Percentiles rank a stretch among this genome's conserved stretches.
Conservation (phyloP, 2,797 vertebrate species). For the Clarias laeviceps region DNA sequence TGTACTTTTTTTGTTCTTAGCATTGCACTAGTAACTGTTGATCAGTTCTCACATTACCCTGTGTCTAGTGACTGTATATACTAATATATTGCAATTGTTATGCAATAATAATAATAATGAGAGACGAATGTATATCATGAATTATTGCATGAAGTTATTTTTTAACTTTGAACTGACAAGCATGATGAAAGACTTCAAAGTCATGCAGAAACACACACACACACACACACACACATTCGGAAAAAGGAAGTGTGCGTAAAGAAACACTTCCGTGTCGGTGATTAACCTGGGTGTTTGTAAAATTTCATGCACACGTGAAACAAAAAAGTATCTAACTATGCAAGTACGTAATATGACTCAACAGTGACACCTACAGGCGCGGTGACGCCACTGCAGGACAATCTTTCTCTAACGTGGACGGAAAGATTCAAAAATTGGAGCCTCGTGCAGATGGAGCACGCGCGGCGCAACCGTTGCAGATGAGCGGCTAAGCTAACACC, state of each 20-base stretch:
- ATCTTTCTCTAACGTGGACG: conserved; percentile 12
- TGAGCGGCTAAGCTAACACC: not conserved
- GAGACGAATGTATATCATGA: not conserved
- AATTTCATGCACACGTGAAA: not conserved
- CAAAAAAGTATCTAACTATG: not conserved
- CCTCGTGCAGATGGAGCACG: conserved; percentile 33
- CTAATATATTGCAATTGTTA: not conserved
- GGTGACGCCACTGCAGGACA: not conserved
- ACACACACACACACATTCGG: too few relatives aligned
- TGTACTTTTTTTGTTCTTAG: too few relatives aligned
- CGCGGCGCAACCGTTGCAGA: not conserved
- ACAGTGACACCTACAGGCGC: not conserved
- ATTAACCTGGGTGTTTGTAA: not conserved
- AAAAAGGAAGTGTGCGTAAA: too few relatives aligned
- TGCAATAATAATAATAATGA: not conserved
- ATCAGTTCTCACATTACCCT: too few relatives aligned
- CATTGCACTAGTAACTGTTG: too few relatives aligned
- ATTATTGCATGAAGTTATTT: not conserved
- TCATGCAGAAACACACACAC: too few relatives aligned
- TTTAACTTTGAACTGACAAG: not conserved
- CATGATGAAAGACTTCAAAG: not conserved
- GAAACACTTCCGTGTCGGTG: conserved; percentile 3
- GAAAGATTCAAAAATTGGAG: conserved; percentile 21
- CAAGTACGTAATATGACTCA: not conserved
- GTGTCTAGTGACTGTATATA: too few relatives aligned